A percentile compares a stretch with the other conserved stretches of the same genome.
phyloP scores from a whole-genome alignment of 1,140 invertebrate species.

The Whitmania pigra region DNA sequence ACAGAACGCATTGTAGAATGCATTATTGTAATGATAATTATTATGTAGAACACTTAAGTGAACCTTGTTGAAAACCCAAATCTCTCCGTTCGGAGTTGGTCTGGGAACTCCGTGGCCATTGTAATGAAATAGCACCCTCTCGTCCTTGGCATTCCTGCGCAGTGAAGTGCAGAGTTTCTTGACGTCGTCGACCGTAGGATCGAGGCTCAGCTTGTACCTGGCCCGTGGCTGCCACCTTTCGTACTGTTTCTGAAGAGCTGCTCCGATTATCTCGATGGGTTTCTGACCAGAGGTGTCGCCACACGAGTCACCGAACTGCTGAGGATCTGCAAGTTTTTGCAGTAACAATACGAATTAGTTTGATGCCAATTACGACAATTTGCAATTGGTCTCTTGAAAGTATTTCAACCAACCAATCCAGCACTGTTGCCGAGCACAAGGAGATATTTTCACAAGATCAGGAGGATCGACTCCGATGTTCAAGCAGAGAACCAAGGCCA shows the following conservation, averaged over 20 bases:
- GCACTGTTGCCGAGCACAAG: constrained; percentile 84
- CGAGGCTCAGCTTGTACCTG: constrained; percentile 71
- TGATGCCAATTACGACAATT: too few species aligned
- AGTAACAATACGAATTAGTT: too few species aligned
- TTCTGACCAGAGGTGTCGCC: constrained; percentile 47
- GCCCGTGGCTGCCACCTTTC: constrained; percentile 87
- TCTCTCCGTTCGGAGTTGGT: constrained; percentile 94
- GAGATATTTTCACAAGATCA: constrained; percentile 89
- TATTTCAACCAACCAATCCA: constrained; percentile 68
- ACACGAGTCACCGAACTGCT: constrained; percentile 1
- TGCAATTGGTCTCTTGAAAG: too few species aligned
- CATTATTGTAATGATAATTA: background rate
- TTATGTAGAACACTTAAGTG: background rate
- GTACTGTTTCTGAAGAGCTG: constrained; percentile 85
- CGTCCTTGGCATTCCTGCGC: constrained; percentile 94
- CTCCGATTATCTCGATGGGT: constrained; percentile 80
- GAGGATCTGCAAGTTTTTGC: background rate
- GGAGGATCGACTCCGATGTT: constrained; percentile 98
- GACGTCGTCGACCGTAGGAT: constrained; percentile 94
- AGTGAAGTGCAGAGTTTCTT: constrained; percentile 90
- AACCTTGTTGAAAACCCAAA: constrained; percentile 98
- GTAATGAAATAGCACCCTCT: constrained; percentile 96
- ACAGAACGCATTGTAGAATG: too few species aligned
- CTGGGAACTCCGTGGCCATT: constrained; percentile 98
- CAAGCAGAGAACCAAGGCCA: constrained; percentile 88